phyloP scores from a whole-genome alignment of 2,888 invertebrate species.

The Operophtera brumata region DNA sequence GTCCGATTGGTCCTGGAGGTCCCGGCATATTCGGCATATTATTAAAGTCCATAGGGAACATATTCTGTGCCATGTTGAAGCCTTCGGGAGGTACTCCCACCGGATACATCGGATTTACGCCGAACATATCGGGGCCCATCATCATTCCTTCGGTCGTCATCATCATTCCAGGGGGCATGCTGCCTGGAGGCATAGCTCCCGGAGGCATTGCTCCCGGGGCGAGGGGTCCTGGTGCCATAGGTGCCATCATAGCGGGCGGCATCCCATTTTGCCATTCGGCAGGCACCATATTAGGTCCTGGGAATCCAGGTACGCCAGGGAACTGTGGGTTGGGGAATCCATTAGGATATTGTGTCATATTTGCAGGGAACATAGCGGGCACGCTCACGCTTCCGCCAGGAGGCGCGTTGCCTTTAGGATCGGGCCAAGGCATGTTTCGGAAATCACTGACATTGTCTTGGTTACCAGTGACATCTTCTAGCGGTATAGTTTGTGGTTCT shows the following conservation, averaged over 20 bases:
- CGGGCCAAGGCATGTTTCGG: constrained; percentile 90
- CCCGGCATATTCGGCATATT: too few relatives aligned
- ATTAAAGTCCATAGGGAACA: constrained; percentile 77
- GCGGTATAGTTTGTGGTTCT: constrained; percentile 91
- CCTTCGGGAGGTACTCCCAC: constrained; percentile 57
- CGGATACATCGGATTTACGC: constrained; percentile 59
- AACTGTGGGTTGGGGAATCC: constrained; percentile 73
- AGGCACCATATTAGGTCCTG: constrained; percentile 62
- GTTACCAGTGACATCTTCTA: constrained; percentile 92
- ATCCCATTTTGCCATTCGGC: constrained; percentile 69
- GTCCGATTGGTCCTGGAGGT: constrained; percentile 56
- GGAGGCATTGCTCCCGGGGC: constrained; percentile 71
- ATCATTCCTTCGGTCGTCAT: constrained; percentile 50
- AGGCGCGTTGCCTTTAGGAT: constrained; percentile 86
- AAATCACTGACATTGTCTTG: constrained; percentile 90
- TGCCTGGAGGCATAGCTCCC: constrained; percentile 47
- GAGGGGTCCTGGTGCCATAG: constrained; percentile 65
- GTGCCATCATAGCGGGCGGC: constrained; percentile 47
- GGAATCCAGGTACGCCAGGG: constrained; percentile 69
- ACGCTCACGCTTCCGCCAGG: constrained; percentile 52
- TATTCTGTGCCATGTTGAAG: constrained; percentile 71
- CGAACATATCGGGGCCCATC: constrained; percentile 61
- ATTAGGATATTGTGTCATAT: constrained; percentile 69
- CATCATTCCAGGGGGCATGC: constrained; percentile 63
- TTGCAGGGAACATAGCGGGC: constrained; percentile 73